phyloP scores from a whole-genome alignment of 2,888 invertebrate genomes.

The Agonum fuliginosum region DNA sequence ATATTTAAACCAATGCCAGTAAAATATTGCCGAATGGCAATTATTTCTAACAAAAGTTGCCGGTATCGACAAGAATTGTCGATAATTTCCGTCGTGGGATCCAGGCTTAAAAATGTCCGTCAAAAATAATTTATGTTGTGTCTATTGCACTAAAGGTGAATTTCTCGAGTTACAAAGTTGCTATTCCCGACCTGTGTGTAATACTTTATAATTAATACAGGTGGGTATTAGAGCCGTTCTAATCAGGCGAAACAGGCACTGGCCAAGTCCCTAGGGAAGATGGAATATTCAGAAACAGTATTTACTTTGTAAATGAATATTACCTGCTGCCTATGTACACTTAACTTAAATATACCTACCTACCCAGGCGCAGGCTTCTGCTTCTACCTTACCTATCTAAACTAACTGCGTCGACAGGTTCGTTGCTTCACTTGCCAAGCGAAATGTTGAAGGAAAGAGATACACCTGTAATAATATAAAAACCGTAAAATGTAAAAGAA shows the following conservation, averaged over 20 bases:
- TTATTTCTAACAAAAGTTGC: no score
- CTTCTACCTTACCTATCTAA: background rate
- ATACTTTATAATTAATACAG: constrained; percentile 35
- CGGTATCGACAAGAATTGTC: no score
- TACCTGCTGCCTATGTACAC: constrained; percentile 33
- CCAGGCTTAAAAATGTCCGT: no score
- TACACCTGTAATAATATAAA: background rate
- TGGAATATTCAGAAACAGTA: constrained; percentile 33
- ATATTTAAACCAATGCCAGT: no score
- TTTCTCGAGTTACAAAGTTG: background rate
- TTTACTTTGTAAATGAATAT: constrained; percentile 47
- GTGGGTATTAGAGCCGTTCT: constrained; percentile 34
- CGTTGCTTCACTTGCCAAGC: background rate
- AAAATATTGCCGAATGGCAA: no score
- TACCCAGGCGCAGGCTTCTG: background rate
- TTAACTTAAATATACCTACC: constrained; percentile 13
- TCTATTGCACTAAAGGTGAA: background rate
- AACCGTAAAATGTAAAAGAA: background rate
- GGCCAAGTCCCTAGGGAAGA: constrained; percentile 21
- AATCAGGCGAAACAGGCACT: constrained; percentile 41
- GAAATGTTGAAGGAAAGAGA: background rate
- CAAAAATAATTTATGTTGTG: no score
- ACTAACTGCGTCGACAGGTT: background rate
- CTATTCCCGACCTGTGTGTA: background rate
- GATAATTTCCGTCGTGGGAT: no score